Base-by-base conservation (phyloP, 2,113 vertebrate species). In the Apodemus speciosus region DNA sequence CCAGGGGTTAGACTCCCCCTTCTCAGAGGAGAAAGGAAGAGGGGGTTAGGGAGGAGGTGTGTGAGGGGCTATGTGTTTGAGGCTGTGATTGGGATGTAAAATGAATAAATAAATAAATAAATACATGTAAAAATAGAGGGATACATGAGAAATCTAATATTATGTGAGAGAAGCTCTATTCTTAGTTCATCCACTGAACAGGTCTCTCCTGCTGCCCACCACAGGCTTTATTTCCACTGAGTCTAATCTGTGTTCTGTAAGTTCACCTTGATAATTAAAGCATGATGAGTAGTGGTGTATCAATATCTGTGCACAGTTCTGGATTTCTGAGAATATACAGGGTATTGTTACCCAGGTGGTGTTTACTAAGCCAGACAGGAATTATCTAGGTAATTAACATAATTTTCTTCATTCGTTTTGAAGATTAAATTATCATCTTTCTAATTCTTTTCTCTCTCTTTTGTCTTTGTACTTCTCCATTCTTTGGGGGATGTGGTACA, bases 201-300 rank as follows among this genome's bases (percentile, higher is more conserved):
- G 15, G 25, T 6, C 30, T 46, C 56, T 56, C 18, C 40, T 38
- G 62, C n/a, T 43, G 5, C 56, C 30, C 2, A 20, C 56, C 35
- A 3, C 40, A 3, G n/a, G 56, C 3, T 49, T 43, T 27, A 10
- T 18, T n/a, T 5, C 27, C 6, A 68, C 43, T 49, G 40, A 46
- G 21, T 9, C 32, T 6, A 72, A n/a, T 11, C 23, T 16, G 2
- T 38, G 30, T 1, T 51, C 0, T 51, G 5, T 2, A 56, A 62
- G 51, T 35, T 81, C 75, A 10, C 51, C 14, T 27, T 66, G 13
- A 10, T 14, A 43, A 32, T 8, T 62, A 69, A 38, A 49, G 9
- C 9, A 25, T 30, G 6, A 11, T 30, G 6, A 11, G 21, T 20
- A 3, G 0, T 40, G 3, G 40, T 8, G 0, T 71, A 38, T 38